A percentile compares a stretch with the other conserved stretches of the same genome.
Evolutionary conservation across 2,888 invertebrate species (phyloP).

Genomic region (Chaetogeoica ovagalla): DNA sequence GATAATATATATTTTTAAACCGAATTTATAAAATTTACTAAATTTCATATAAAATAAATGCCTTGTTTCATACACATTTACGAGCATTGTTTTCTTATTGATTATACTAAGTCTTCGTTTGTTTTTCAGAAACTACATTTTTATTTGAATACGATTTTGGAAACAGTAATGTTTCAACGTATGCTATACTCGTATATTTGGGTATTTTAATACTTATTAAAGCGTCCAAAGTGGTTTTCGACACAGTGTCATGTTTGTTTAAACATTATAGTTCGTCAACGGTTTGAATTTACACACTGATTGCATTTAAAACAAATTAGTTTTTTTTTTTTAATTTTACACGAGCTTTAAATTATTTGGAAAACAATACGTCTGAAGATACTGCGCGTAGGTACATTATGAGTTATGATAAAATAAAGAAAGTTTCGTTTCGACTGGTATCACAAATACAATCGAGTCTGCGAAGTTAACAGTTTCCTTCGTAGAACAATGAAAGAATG

Average conservation of each 20-base stretch:
- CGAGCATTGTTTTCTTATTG: too few relatives aligned
- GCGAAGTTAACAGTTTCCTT: slow-evolving; percentile 42
- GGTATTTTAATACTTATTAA: too few relatives aligned
- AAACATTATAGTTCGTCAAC: not conserved
- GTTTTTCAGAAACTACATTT: too few relatives aligned
- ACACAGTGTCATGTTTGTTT: not conserved
- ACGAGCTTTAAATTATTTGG: slow-evolving; percentile 19
- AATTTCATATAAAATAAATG: not conserved
- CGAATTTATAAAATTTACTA: not conserved
- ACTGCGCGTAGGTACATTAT: slow-evolving; percentile 2
- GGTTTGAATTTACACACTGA: not conserved
- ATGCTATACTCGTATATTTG: too few relatives aligned
- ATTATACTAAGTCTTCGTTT: too few relatives aligned
- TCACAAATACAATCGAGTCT: slow-evolving; percentile 46
- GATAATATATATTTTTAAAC: too few relatives aligned
- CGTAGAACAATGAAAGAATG: slow-evolving; percentile 44
- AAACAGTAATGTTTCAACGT: too few relatives aligned
- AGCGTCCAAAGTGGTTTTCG: not conserved
- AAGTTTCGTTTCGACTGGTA: slow-evolving; percentile 51
- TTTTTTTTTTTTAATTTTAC: too few relatives aligned
- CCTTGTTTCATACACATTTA: too few relatives aligned
- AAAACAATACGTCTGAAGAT: slow-evolving; percentile 9
- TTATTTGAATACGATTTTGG: too few relatives aligned
- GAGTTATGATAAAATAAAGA: slow-evolving; percentile 46
- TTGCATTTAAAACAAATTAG: too few relatives aligned